These are phyloP conservation scores for Recurvirostra avosetta DNA, from an alignment of 2,113 vertebrate species.

Conservation along the genomic window DNA sequence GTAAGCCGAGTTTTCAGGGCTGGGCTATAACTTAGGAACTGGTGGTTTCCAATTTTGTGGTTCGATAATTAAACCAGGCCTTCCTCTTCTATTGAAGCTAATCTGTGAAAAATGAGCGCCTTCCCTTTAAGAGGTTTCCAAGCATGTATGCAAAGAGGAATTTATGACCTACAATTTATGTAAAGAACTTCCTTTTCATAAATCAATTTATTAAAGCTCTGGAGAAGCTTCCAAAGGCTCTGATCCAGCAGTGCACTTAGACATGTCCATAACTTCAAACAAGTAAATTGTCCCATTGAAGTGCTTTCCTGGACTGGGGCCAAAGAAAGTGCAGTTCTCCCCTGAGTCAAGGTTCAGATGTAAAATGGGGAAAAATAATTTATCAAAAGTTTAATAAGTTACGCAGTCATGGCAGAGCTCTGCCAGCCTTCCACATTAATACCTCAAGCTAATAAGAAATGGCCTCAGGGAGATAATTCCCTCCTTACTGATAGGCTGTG, in stretches of 20 bases:
- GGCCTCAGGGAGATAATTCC: not conserved
- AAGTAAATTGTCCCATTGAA: slow-evolving; percentile 43
- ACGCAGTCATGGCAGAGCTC: not conserved
- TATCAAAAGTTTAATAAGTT: slow-evolving; percentile 49
- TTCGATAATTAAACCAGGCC: slow-evolving; percentile 29
- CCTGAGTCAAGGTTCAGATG: slow-evolving; percentile 5
- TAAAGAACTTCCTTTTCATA: slow-evolving; percentile 49
- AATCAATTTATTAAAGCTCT: slow-evolving; percentile 51
- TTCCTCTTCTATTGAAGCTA: slow-evolving; percentile 6
- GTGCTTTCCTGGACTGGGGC: slow-evolving; percentile 41
- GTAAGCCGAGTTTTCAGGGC: not conserved
- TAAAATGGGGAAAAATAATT: slow-evolving; percentile 40
- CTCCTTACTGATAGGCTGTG: not conserved
- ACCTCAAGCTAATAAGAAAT: not conserved
- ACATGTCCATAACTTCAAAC: slow-evolving; percentile 35
- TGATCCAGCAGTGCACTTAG: slow-evolving; percentile 57
- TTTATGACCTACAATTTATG: slow-evolving; percentile 44
- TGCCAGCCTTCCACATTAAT: slow-evolving; percentile 11
- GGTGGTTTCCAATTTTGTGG: not conserved
- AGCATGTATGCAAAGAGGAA: slow-evolving; percentile 3
- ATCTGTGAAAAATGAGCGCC: slow-evolving; percentile 29
- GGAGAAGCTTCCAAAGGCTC: slow-evolving; percentile 51
- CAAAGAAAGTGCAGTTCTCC: slow-evolving; percentile 27
- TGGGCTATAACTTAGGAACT: not conserved
- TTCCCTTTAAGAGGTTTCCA: slow-evolving; percentile 44